Evolutionary conservation across 2,797 vertebrate species (phyloP).

Genomic region (Tauraco hartlaubi): DNA sequence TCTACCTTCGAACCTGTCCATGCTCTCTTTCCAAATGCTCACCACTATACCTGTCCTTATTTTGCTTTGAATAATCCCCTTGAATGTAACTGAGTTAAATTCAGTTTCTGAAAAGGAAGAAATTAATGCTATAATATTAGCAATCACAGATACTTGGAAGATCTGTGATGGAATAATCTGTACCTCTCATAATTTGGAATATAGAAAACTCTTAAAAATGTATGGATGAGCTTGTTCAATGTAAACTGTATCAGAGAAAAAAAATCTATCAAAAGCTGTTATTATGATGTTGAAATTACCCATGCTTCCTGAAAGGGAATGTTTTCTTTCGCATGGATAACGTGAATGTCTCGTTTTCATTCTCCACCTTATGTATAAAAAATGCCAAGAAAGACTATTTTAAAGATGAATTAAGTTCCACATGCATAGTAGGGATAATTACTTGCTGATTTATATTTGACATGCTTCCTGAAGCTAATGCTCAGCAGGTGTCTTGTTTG

Average conservation of each 20-base stretch:
- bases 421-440: not conserved
- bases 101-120: not conserved
- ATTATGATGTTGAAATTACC: not conserved
- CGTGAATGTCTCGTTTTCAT: not conserved
- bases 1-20: not conserved
- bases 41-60: not conserved
- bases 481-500: slow-evolving; percentile 32
- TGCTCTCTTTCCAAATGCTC: not conserved
- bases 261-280: not conserved
- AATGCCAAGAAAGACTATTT: not conserved
- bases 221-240: not conserved
- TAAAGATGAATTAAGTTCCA: not conserved
- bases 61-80: not conserved
- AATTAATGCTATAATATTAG: not conserved
- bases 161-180: not conserved
- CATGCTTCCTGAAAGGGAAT: not conserved
- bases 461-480: slow-evolving; percentile 6
- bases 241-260: not conserved
- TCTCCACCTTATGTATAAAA: not conserved
- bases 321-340: not conserved
- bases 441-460: slow-evolving; percentile 32
- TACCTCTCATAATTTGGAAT: not conserved
- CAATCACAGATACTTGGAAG: not conserved
- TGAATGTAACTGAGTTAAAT: not conserved
- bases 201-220: not conserved